Evolutionary conservation across 2,888 invertebrate species (phyloP).

Genomic region (Creontiades dilutus): DNA sequence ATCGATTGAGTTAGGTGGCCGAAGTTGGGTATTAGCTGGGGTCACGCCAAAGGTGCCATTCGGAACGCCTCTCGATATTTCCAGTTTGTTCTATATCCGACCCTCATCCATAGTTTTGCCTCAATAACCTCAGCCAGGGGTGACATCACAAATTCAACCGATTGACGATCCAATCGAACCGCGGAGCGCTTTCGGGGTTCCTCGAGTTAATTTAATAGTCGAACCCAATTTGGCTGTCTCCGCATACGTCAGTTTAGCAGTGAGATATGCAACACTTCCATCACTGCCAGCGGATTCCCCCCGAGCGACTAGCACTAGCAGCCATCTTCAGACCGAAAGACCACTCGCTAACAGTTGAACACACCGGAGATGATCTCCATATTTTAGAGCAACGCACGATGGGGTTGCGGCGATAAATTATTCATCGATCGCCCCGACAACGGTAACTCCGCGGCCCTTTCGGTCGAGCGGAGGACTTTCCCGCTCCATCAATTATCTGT

Average conservation of each 20-base stretch:
- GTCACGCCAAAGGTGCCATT: no score
- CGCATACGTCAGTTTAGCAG: neutral
- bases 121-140: neutral
- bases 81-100: neutral
- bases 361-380: constrained; percentile 36
- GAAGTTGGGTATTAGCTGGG: no score
- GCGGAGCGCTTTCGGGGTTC: no score
- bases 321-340: neutral
- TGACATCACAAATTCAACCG: neutral
- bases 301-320: neutral
- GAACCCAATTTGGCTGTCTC: constrained; percentile 10
- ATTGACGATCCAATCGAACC: neutral
- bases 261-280: constrained; percentile 26
- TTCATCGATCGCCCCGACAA: constrained; percentile 1
- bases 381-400: constrained; percentile 25
- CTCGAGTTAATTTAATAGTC: neutral
- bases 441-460: neutral
- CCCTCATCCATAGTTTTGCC: neutral
- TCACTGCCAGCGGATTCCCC: constrained; percentile 16
- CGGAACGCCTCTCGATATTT: no score
- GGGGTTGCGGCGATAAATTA: constrained; percentile 5
- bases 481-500: constrained; percentile 1
- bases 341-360: neutral
- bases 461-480: constrained; percentile 1
- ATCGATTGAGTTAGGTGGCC: no score